Evolutionary conservation across 2,113 vertebrate genomes (phyloP), one percentile per base, ranked within the genome.

Genomic region (Coregonus clupeaformis): DNA sequence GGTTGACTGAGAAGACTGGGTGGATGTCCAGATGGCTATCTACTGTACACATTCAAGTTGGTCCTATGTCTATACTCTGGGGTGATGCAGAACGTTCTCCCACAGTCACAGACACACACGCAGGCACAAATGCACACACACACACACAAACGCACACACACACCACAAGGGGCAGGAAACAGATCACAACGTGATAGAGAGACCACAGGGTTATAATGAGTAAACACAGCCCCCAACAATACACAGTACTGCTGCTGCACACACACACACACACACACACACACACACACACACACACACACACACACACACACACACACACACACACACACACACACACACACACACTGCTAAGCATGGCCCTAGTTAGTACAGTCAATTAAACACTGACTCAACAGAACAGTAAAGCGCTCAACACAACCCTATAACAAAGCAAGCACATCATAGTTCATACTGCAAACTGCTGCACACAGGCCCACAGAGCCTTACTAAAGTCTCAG

Each of bases 171-270:
- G 57, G 52, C 49, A 66, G 73, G 42, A 72, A 60, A 63, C 24
- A 80, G 62, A 81, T 77, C 79, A 57, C 72, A 72, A 1, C 55
- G 11, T 22, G 16, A 66, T 4, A 36, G 24, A 27, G 11, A 79
- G 57, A 71, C 68, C 77, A 80, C 72, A 42, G 9, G 22, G 57
- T 59, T 62, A 67, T 59, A 74, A 70, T 69, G 47, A 69, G 59
- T 36, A 62, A 11, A 52, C 16, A 52, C 14, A 52, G 49, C 16
- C 4, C 47, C 49, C 16, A 14, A 52, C 16, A 52, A 52, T 52
- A 52, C 49, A 52, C 49, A 52, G 9, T 65, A 68, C 77, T 76
- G 24, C 14, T 29, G 30, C 65, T 67, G 1, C 18, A 30, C 6
- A 30, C 27, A 13, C 42, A 5, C 4, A 65, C 63, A 16, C 25